Percentiles rank a stretch among this genome's conserved stretches.
Conservation (phyloP, 2,888 invertebrate genomes). For the Amphipyra tragopoginis region DNA sequence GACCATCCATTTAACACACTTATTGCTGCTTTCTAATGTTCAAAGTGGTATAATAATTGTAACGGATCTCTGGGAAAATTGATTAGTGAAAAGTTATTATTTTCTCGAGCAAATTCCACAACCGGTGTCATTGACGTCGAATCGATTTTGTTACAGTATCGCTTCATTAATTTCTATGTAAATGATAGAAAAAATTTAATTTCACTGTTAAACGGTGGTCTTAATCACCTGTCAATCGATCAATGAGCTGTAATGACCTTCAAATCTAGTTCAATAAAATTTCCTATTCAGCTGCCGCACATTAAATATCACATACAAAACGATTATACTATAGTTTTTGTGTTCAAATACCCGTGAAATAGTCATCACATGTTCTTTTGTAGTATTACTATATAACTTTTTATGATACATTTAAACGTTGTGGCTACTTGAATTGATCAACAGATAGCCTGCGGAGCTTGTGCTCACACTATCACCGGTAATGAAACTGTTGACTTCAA, state of each 20-base stretch:
- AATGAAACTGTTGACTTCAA: conserved; percentile 21
- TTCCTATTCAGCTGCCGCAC: conserved; percentile 25
- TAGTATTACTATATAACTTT: conserved; percentile 33
- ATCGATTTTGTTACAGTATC: conserved; percentile 39
- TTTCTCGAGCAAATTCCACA: conserved; percentile 45
- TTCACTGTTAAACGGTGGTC: conserved; percentile 40
- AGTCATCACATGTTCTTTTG: conserved; percentile 56
- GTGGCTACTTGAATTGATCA: conserved; percentile 18
- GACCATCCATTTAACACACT: conserved; percentile 75
- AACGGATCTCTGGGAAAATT: conserved; percentile 57
- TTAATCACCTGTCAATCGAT: conserved; percentile 56
- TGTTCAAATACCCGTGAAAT: conserved; percentile 52
- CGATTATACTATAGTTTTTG: conserved; percentile 34
- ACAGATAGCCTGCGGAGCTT: conserved; percentile 21
- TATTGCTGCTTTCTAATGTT: conserved; percentile 74
- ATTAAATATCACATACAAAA: conserved; percentile 44
- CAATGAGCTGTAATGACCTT: conserved; percentile 40
- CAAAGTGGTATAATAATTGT: conserved; percentile 60
- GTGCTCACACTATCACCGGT: conserved; percentile 8
- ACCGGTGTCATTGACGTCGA: conserved; percentile 35
- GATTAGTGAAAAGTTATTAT: conserved; percentile 53
- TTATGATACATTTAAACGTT: conserved; percentile 31
- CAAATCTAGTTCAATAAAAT: conserved; percentile 46
- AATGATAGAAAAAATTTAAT: conserved; percentile 45
- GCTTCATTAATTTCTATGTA: conserved; percentile 47